phyloP scores from a whole-genome alignment of 2,888 invertebrate genomes.

The Tiliacea citrago region DNA sequence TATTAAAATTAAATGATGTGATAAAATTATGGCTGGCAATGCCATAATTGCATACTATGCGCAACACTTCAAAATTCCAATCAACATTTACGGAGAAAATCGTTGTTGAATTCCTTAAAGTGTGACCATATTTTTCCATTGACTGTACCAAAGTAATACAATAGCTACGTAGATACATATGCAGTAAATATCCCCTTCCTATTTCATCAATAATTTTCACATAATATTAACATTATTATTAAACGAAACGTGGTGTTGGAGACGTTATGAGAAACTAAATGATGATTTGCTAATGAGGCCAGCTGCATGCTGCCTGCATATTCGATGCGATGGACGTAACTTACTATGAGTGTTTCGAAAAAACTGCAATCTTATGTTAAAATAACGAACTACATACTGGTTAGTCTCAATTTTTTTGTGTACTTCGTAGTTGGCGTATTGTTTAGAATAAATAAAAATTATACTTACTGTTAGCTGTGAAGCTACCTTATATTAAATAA shows the following conservation, averaged over 20 bases:
- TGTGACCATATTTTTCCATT: not conserved
- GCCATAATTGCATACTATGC: not conserved
- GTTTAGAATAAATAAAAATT: no score
- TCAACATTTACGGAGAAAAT: no score
- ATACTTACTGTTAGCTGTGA: no score
- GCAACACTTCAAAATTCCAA: not conserved
- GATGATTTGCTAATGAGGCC: constrained; percentile 1
- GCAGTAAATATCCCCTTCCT: not conserved
- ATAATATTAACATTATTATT: not conserved
- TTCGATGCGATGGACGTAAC: not conserved
- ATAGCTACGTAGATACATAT: not conserved
- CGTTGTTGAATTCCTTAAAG: not conserved
- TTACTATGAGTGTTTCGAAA: not conserved
- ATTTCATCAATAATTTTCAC: not conserved
- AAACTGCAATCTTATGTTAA: no score
- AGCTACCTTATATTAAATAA: no score
- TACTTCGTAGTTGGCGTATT: no score
- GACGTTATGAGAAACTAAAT: constrained; percentile 3
- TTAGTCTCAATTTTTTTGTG: no score
- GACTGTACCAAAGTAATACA: not conserved
- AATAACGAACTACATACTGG: not conserved
- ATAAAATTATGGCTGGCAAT: not conserved
- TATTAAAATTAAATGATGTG: not conserved
- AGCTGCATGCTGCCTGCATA: not conserved
- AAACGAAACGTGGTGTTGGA: not conserved